Evolutionary conservation across 2,797 vertebrate species (phyloP).

Genomic region (Chanos chanos): DNA sequence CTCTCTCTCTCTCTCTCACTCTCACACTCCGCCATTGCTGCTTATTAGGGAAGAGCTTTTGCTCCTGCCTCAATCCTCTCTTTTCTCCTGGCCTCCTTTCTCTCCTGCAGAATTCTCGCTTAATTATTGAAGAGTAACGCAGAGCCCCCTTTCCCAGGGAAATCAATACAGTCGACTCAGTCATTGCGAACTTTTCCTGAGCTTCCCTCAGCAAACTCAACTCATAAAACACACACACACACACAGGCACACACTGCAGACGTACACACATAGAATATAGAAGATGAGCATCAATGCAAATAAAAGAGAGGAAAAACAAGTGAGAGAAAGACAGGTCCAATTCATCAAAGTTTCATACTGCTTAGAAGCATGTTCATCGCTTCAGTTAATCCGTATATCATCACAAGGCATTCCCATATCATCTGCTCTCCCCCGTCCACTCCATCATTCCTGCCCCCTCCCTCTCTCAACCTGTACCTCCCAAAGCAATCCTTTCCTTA

Average conservation of each 20-base stretch:
- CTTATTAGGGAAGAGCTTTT: background rate
- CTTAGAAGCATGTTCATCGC: background rate
- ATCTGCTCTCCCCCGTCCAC: background rate
- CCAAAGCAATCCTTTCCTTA: too few relatives aligned
- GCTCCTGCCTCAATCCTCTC: background rate
- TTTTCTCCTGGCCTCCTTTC: constrained; percentile 12
- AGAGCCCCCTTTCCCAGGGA: constrained; percentile 58
- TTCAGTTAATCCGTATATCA: background rate
- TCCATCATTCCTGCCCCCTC: background rate
- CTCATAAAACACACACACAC: background rate
- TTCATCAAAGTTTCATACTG: background rate
- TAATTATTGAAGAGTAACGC: constrained; percentile 65
- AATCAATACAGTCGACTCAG: constrained; percentile 62
- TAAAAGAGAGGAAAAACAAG: too few relatives aligned
- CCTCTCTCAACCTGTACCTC: too few relatives aligned
- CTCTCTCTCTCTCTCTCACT: background rate
- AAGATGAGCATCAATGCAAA: too few relatives aligned
- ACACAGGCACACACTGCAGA: background rate
- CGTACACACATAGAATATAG: background rate
- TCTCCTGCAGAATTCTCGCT: constrained; percentile 57
- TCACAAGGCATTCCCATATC: background rate
- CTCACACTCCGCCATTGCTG: constrained; percentile 30
- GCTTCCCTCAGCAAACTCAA: background rate
- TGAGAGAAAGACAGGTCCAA: too few relatives aligned
- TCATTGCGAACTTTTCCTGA: constrained; percentile 48